A percentile compares a stretch with the other conserved stretches of the same genome.
Evolutionary conservation across 2,797 vertebrate genomes (phyloP).

Genomic region (Geotrypetes seraphini): DNA sequence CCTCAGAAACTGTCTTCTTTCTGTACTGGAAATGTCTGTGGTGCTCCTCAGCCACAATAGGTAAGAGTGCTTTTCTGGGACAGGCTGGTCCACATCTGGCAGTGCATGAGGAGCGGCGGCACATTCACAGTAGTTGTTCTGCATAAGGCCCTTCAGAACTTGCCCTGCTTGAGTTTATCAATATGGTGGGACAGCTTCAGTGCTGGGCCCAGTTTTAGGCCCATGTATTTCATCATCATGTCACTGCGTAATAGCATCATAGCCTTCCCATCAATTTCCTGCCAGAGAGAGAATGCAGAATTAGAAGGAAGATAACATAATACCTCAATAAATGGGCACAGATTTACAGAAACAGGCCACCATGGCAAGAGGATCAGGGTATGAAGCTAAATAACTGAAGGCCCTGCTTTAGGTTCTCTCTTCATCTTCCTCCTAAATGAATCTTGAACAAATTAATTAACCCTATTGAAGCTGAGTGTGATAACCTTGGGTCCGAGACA

Average conservation of each 20-base stretch:
- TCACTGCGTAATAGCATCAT: slow-evolving; percentile 89
- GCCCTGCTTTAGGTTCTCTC: no score
- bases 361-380: no score
- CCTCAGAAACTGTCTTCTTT: no score
- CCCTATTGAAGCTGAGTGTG: no score
- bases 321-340: not conserved
- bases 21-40: not conserved
- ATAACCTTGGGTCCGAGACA: no score
- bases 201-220: slow-evolving; percentile 90
- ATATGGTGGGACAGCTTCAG: slow-evolving; percentile 96
- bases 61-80: not conserved
- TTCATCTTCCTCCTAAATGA: no score
- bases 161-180: slow-evolving; percentile 88
- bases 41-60: not conserved
- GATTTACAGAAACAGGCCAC: no score
- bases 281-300: no score
- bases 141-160: slow-evolving; percentile 45
- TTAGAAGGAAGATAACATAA: no score
- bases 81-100: not conserved
- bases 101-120: slow-evolving; percentile 1
- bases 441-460: no score
- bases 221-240: slow-evolving; percentile 99
- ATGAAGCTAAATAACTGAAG: no score
- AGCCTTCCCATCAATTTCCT: slow-evolving; percentile 97
- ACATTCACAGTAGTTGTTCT: not conserved